A percentile compares a stretch with the other conserved stretches of the same genome.
Conservation (phyloP, 2,888 invertebrate species). For the Limenitis camilla region DNA sequence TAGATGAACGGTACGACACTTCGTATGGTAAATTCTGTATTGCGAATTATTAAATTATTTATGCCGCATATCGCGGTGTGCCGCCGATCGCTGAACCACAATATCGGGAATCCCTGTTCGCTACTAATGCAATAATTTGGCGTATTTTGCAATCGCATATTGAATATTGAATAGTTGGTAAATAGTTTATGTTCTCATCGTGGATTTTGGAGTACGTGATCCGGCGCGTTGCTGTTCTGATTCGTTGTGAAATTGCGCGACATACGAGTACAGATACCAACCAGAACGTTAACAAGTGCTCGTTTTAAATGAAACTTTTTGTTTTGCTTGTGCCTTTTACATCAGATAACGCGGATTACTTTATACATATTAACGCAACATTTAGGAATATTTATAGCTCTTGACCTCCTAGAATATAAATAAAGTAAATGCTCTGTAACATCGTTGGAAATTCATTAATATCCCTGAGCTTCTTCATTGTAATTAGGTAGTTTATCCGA, state of each 20-base stretch:
- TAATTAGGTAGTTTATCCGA: not conserved
- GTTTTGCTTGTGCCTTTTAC: conserved; percentile 58
- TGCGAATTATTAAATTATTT: conserved; percentile 75
- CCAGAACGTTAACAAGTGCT: conserved; percentile 62
- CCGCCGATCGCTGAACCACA: conserved; percentile 70
- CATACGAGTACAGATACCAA: conserved; percentile 46
- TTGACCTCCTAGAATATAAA: conserved; percentile 1
- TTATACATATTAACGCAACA: conserved; percentile 23
- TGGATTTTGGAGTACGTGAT: conserved; percentile 70
- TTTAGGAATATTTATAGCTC: conserved; percentile 13
- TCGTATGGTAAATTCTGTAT: conserved; percentile 73
- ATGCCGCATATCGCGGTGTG: conserved; percentile 69
- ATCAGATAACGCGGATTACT: conserved; percentile 48
- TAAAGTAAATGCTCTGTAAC: not conserved
- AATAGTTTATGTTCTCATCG: conserved; percentile 72
- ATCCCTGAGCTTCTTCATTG: no score
- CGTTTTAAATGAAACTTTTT: conserved; percentile 59
- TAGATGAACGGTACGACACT: conserved; percentile 70
- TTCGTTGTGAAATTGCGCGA: conserved; percentile 65
- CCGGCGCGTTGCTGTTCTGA: conserved; percentile 38
- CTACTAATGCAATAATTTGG: conserved; percentile 75
- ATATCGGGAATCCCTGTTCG: conserved; percentile 73
- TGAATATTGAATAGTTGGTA: conserved; percentile 72
- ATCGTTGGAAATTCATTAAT: no score
- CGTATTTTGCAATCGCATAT: conserved; percentile 74